phyloP scores from a whole-genome alignment of 2,113 vertebrate species.

The Lophochroa leadbeateri region DNA sequence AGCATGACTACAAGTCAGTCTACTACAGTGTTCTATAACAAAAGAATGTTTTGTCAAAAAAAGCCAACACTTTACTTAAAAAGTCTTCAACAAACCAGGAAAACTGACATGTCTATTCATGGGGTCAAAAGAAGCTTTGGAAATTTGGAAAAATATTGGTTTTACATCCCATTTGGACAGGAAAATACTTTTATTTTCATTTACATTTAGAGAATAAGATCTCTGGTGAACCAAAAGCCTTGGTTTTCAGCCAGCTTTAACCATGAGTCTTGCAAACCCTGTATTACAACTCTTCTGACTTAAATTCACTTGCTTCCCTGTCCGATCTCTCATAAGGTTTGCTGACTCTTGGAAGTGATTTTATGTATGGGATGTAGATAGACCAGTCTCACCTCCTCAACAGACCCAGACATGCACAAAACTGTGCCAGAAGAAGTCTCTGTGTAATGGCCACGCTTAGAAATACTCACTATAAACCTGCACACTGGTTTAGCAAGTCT shows the following conservation, averaged over 20 bases:
- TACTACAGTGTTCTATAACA: background rate
- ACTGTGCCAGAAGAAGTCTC: background rate
- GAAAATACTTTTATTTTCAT: conserved; percentile 22
- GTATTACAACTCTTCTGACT: background rate
- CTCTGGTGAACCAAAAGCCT: background rate
- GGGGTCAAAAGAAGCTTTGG: background rate
- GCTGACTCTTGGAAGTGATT: background rate
- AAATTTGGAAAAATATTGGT: background rate
- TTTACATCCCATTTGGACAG: background rate
- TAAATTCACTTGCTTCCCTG: background rate
- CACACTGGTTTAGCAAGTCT: background rate
- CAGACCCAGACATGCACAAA: background rate
- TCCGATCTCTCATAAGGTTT: background rate
- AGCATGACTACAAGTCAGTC: background rate
- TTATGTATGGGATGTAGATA: background rate
- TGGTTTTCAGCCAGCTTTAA: background rate
- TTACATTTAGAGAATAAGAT: background rate
- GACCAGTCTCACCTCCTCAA: background rate
- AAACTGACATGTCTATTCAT: background rate
- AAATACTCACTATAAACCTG: background rate
- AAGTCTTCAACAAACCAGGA: background rate
- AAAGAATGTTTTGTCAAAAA: background rate
- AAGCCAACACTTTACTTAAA: background rate
- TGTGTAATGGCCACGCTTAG: background rate
- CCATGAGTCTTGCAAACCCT: background rate